Percentiles rank a stretch among this genome's conserved stretches.
Conservation (phyloP, 2,113 vertebrate species). For the Puntigrus tetrazona region DNA sequence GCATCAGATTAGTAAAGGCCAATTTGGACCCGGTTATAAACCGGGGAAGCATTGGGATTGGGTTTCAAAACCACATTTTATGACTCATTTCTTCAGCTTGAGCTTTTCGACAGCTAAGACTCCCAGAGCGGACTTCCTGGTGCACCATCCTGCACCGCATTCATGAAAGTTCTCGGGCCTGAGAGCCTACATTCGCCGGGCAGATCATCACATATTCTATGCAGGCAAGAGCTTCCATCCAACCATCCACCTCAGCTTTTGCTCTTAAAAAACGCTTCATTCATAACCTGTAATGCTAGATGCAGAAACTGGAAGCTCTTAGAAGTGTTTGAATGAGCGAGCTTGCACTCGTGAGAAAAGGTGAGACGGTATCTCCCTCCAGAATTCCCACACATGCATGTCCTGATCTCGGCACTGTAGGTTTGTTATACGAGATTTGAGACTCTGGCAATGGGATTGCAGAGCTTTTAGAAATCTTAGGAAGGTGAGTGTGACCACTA, state of each 20-base stretch:
- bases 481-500: slow-evolving; percentile 78
- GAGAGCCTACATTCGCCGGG: slow-evolving; percentile 90
- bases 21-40: neutral
- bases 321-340: neutral
- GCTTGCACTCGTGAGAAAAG: neutral
- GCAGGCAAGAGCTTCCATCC: slow-evolving; percentile 75
- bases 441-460: slow-evolving; percentile 98
- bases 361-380: neutral
- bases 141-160: slow-evolving; percentile 97
- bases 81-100: slow-evolving; percentile 75
- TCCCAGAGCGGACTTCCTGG: slow-evolving; percentile 93
- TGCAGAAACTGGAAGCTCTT: neutral
- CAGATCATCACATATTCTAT: slow-evolving; percentile 99
- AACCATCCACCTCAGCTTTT: neutral
- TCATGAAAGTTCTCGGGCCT: slow-evolving; percentile 96
- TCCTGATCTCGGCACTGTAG: slow-evolving; percentile 66
- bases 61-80: no score
- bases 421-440: slow-evolving; percentile 97
- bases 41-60: neutral
- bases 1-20: neutral
- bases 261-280: neutral
- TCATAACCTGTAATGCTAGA: neutral
- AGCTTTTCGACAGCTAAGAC: slow-evolving; percentile 97
- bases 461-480: slow-evolving; percentile 96
- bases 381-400: neutral